Conservation (phyloP, 2,888 invertebrate species). For the Thysanoteuthis rhombus region DNA sequence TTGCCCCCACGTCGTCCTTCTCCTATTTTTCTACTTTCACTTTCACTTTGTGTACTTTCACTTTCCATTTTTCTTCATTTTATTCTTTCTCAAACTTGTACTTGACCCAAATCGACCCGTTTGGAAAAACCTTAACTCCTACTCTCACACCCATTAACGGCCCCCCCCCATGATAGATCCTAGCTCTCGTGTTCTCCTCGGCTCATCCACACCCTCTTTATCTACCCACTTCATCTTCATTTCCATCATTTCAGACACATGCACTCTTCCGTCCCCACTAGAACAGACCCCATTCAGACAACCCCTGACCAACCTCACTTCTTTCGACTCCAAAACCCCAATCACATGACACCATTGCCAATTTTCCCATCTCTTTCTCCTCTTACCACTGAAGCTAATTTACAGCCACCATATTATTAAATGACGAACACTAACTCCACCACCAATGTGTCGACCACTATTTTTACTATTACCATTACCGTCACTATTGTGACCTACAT, state of each 20-base stretch:
- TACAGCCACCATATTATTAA: neutral
- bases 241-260: neutral
- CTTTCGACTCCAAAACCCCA: neutral
- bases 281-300: neutral
- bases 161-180: neutral
- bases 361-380: neutral
- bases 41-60: neutral
- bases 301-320: neutral
- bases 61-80: neutral
- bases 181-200: neutral
- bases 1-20: neutral
- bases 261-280: neutral
- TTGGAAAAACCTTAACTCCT: neutral
- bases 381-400: neutral
- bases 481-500: too few species aligned
- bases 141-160: neutral
- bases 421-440: neutral
- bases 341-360: neutral
- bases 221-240: constrained; percentile 12
- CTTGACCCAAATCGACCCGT: neutral
- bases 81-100: neutral
- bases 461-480: too few species aligned
- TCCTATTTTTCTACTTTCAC: neutral
- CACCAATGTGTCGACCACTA: neutral
- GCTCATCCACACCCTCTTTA: neutral